These are phyloP conservation scores for Parambassis ranga DNA, from an alignment of 2,797 vertebrate genomes.

Conservation along the genomic window DNA sequence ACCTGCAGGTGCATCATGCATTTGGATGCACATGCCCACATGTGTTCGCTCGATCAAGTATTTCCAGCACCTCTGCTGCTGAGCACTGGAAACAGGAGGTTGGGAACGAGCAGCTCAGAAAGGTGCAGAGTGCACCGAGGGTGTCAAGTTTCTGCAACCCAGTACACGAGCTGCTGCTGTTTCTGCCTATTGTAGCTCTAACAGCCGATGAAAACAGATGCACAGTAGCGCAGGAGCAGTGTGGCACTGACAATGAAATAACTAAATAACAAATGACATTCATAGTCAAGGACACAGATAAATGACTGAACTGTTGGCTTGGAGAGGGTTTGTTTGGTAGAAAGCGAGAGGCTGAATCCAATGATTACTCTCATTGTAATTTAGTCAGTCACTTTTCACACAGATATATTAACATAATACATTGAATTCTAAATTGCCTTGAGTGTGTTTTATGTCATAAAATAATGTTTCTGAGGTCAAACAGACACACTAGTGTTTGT, in stretches of 20 bases:
- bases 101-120: conserved; percentile 54
- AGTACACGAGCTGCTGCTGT: conserved; percentile 64
- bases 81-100: conserved; percentile 57
- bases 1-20: not conserved
- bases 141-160: conserved; percentile 78
- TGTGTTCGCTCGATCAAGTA: conserved; percentile 43
- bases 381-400: too few relatives aligned
- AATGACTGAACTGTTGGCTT: not conserved
- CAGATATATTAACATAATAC: too few relatives aligned
- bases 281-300: conserved; percentile 4
- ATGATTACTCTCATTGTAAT: too few relatives aligned
- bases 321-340: not conserved
- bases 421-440: too few relatives aligned
- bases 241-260: conserved; percentile 19
- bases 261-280: conserved; percentile 21
- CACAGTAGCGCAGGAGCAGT: conserved; percentile 21
- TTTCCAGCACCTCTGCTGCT: conserved; percentile 53
- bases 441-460: too few relatives aligned
- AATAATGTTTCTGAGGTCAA: too few relatives aligned
- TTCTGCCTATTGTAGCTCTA: conserved; percentile 51
- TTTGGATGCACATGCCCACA: conserved; percentile 15
- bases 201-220: conserved; percentile 40
- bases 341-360: too few relatives aligned
- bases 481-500: not conserved
- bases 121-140: conserved; percentile 55